phyloP scores from a whole-genome alignment of 2,888 invertebrate genomes.

The Drosophila paramelanica region DNA sequence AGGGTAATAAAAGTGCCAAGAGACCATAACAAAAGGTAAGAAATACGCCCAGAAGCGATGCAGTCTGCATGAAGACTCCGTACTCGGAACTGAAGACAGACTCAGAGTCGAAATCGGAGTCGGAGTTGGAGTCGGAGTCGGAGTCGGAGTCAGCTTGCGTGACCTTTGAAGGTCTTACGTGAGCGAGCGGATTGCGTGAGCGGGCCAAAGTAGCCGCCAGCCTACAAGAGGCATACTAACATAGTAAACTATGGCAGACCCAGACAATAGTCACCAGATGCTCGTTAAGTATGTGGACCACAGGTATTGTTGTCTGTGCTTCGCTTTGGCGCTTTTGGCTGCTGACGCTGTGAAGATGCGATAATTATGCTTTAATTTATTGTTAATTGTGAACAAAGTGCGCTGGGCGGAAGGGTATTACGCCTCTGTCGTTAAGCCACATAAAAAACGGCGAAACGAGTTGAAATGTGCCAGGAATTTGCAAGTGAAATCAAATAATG shows the following conservation, averaged over 20 bases:
- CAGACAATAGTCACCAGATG: slow-evolving; percentile 33
- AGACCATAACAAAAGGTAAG: slow-evolving; percentile 26
- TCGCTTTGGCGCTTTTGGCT: slow-evolving; percentile 13
- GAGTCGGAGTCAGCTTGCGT: slow-evolving; percentile 43
- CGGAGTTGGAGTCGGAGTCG: slow-evolving; percentile 3
- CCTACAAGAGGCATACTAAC: slow-evolving; percentile 36
- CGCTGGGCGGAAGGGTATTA: slow-evolving; percentile 7
- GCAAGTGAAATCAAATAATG: slow-evolving; percentile 14
- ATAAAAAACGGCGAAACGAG: neutral
- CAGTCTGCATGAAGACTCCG: slow-evolving; percentile 30
- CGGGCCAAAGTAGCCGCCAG: slow-evolving; percentile 45
- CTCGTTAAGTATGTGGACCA: slow-evolving; percentile 23
- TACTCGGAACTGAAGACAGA: neutral
- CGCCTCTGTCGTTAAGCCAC: slow-evolving; percentile 13
- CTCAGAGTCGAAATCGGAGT: slow-evolving; percentile 10
- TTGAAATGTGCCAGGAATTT: neutral
- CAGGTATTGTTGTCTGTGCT: slow-evolving; percentile 19
- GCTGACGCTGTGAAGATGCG: slow-evolving; percentile 41
- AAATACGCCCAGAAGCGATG: slow-evolving; percentile 59
- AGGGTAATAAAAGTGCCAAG: slow-evolving; percentile 28
- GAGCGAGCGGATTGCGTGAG: slow-evolving; percentile 65
- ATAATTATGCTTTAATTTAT: slow-evolving; percentile 74
- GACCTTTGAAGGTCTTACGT: slow-evolving; percentile 79
- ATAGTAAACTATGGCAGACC: slow-evolving; percentile 1
- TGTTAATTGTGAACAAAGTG: slow-evolving; percentile 70